These are phyloP conservation scores for Lordiphosa fenestrarum DNA, from an alignment of 2,888 invertebrate genomes.

Conservation along the genomic window DNA sequence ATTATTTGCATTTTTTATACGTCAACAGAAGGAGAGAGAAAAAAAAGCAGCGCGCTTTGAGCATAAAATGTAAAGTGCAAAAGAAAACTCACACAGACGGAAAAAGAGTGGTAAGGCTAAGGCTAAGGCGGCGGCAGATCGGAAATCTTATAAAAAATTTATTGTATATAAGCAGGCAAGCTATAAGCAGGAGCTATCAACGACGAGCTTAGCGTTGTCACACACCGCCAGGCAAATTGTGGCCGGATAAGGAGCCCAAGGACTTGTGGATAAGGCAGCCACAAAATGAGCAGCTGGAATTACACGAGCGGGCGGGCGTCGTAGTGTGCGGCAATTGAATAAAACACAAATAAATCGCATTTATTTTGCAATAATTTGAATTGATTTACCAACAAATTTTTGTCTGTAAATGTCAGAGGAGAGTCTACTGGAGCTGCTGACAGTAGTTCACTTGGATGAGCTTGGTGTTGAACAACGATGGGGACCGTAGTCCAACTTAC, in stretches of 20 bases:
- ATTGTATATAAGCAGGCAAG: constrained; percentile 18
- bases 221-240: constrained; percentile 55
- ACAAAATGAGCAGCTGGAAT: constrained; percentile 11
- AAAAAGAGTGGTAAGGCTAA: too few relatives aligned
- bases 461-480: too few relatives aligned
- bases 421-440: too few relatives aligned
- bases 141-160: constrained; percentile 56
- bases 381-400: constrained; percentile 37
- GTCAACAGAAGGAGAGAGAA: constrained; percentile 44
- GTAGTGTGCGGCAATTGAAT: constrained; percentile 53
- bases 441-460: too few relatives aligned
- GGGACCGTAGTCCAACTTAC: too few relatives aligned
- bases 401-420: too few relatives aligned
- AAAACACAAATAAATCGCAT: constrained; percentile 62
- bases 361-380: constrained; percentile 63
- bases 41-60: constrained; percentile 24
- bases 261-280: constrained; percentile 4
- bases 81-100: constrained; percentile 32
- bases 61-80: constrained; percentile 72
- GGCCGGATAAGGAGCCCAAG: constrained; percentile 31
- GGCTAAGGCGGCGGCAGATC: constrained; percentile 34
- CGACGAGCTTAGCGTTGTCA: constrained; percentile 64
- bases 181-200: constrained; percentile 47
- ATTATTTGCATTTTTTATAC: constrained; percentile 72
- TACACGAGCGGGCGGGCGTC: neutral